A percentile compares a stretch with the other conserved stretches of the same genome.
phyloP scores from a whole-genome alignment of 2,797 vertebrate species.

The Sebastes jordani region DNA sequence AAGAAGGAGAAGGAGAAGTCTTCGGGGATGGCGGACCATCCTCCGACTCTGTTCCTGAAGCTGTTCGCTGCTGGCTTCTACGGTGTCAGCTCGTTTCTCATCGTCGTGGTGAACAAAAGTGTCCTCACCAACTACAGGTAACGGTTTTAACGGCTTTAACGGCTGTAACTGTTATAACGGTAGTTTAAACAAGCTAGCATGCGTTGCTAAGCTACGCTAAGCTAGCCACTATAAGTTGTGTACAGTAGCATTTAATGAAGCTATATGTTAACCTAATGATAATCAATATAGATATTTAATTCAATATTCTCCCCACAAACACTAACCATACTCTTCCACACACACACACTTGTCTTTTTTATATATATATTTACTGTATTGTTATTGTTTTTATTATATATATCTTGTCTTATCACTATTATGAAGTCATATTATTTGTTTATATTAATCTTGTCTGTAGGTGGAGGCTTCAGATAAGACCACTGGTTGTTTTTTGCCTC shows the following conservation, averaged over 20 bases:
- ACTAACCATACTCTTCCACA: too few species aligned
- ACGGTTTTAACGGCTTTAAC: constrained; percentile 1
- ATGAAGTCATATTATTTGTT: too few species aligned
- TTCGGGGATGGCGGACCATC: constrained; percentile 90
- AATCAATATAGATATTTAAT: too few species aligned
- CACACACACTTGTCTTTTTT: too few species aligned
- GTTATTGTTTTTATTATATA: too few species aligned
- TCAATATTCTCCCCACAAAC: too few species aligned
- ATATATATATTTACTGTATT: too few species aligned
- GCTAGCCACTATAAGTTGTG: constrained; percentile 41
- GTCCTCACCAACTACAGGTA: constrained; percentile 94
- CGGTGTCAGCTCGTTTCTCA: constrained; percentile 93
- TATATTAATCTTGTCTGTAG: too few species aligned
- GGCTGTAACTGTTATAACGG: background rate
- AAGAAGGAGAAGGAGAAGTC: constrained; percentile 53
- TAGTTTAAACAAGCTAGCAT: background rate
- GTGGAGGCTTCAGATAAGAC: too few species aligned
- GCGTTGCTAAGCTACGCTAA: constrained; percentile 59
- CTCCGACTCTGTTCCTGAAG: constrained; percentile 85
- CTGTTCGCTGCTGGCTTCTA: constrained; percentile 92
- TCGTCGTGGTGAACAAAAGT: constrained; percentile 96
- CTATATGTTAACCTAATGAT: background rate
- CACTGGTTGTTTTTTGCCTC: too few species aligned
- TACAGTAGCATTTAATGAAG: background rate
- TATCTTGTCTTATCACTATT: too few species aligned